phyloP scores from a whole-genome alignment of 2,113 vertebrate species.

The Chaetodon auriga region DNA sequence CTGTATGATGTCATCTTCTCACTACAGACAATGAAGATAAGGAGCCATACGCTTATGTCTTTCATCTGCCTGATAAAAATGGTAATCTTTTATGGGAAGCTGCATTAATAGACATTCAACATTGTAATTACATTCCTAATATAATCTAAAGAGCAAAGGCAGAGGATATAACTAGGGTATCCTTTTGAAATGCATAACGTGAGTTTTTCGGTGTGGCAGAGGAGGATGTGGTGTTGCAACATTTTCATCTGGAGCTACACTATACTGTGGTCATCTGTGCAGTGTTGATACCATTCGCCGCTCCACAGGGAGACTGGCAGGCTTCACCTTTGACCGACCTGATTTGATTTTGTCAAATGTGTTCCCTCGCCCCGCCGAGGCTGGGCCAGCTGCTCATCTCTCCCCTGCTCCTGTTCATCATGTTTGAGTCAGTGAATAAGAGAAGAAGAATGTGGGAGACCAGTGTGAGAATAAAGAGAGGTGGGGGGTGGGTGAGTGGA shows the following conservation, averaged over 20 bases:
- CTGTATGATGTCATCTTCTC: slow-evolving; percentile 26
- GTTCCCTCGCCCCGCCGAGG: slow-evolving; percentile 62
- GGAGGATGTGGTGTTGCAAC: slow-evolving; percentile 4
- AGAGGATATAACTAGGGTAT: slow-evolving; percentile 50
- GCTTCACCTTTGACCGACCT: slow-evolving; percentile 77
- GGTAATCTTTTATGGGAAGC: slow-evolving; percentile 26
- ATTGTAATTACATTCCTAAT: slow-evolving; percentile 24
- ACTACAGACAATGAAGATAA: slow-evolving; percentile 7
- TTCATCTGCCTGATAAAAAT: slow-evolving; percentile 49
- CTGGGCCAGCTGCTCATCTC: slow-evolving; percentile 65
- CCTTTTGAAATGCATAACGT: slow-evolving; percentile 22
- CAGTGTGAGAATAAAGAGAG: slow-evolving; percentile 40
- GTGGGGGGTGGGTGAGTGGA: slow-evolving; percentile 17
- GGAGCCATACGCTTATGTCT: slow-evolving; percentile 16
- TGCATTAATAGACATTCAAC: slow-evolving; percentile 43
- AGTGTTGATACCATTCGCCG: slow-evolving; percentile 35
- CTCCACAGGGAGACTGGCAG: slow-evolving; percentile 37
- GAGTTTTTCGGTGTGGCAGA: slow-evolving; percentile 16
- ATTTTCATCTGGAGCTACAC: slow-evolving; percentile 28
- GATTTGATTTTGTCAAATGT: slow-evolving; percentile 80
- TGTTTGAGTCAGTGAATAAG: slow-evolving; percentile 62
- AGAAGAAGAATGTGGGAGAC: slow-evolving; percentile 47
- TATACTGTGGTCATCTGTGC: slow-evolving; percentile 47
- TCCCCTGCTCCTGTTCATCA: slow-evolving; percentile 63
- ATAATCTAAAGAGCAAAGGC: slow-evolving; percentile 34